These are phyloP conservation scores for Ascidia mentula DNA, from an alignment of 23 tunicate species.

Conservation along the genomic window DNA sequence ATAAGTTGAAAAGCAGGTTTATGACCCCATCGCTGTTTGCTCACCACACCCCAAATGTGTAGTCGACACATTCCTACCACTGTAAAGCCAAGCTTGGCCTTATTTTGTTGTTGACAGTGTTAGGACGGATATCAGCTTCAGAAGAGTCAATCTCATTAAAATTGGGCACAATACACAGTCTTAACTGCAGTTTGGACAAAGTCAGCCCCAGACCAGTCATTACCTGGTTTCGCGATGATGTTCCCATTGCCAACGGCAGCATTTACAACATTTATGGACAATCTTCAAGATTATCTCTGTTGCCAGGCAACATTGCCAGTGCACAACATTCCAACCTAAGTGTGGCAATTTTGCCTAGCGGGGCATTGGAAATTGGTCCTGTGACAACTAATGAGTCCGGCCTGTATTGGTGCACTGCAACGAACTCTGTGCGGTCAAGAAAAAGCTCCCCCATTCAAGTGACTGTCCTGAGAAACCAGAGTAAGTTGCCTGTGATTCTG, in stretches of 20 bases:
- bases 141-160: background rate
- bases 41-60: background rate
- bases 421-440: background rate
- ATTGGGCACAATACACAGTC: background rate
- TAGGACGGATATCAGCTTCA: background rate
- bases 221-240: constrained; percentile 3
- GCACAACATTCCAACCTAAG: constrained; percentile 11
- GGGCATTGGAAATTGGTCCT: constrained; percentile 11
- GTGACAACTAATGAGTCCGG: background rate
- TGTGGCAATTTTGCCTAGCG: constrained; percentile 11
- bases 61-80: background rate
- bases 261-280: constrained; percentile 1
- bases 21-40: constrained; percentile 1
- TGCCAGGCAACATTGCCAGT: background rate
- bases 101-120: background rate
- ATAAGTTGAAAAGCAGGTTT: background rate
- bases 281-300: constrained; percentile 2
- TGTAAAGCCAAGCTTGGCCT: background rate
- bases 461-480: background rate
- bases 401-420: background rate
- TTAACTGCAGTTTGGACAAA: constrained; percentile 3
- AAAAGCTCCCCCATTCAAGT: background rate
- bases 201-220: constrained; percentile 1
- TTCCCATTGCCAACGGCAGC: constrained; percentile 5
- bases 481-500: background rate